Percentiles rank a stretch among this genome's conserved stretches.
phyloP scores from a whole-genome alignment of 1,140 invertebrate genomes.

The Diploscapter pachys region DNA sequence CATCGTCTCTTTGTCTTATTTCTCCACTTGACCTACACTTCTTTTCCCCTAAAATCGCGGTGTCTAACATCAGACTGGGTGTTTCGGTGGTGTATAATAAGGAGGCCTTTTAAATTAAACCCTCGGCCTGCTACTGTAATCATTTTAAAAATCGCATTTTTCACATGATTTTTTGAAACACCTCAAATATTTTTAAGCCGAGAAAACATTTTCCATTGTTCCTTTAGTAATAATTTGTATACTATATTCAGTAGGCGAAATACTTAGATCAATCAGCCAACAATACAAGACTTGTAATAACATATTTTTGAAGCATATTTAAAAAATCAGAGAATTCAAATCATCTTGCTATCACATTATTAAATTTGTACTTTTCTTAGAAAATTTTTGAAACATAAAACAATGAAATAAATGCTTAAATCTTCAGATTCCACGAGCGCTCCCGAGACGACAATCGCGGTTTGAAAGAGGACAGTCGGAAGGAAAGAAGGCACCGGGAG shows the following conservation, averaged over 20 bases:
- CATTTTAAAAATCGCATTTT: not conserved
- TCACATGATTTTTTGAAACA: not conserved
- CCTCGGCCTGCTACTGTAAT: not conserved
- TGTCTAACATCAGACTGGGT: too few relatives aligned
- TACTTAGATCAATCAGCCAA: too few relatives aligned
- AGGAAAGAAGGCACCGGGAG: not conserved
- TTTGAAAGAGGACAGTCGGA: constrained; percentile 3
- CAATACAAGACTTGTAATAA: too few relatives aligned
- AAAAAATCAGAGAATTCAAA: constrained; percentile 64
- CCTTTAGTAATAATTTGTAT: too few relatives aligned
- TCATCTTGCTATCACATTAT: constrained; percentile 57
- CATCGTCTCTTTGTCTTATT: too few relatives aligned
- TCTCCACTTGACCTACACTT: too few relatives aligned
- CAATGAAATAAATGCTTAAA: constrained; percentile 49
- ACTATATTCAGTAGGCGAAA: too few relatives aligned
- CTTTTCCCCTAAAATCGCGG: too few relatives aligned
- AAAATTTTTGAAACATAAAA: constrained; percentile 64
- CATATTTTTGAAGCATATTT: constrained; percentile 65
- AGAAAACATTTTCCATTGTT: not conserved
- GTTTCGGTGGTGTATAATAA: too few relatives aligned
- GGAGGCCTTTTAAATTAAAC: too few relatives aligned
- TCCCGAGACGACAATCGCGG: constrained; percentile 46
- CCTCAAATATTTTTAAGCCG: not conserved
- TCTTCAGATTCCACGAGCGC: constrained; percentile 4
- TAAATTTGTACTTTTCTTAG: constrained; percentile 64